Percentiles rank a stretch among this genome's conserved stretches.
These are phyloP conservation scores for Pheucticus melanocephalus DNA, from an alignment of 2,113 vertebrate species.

Conservation along the genomic window DNA sequence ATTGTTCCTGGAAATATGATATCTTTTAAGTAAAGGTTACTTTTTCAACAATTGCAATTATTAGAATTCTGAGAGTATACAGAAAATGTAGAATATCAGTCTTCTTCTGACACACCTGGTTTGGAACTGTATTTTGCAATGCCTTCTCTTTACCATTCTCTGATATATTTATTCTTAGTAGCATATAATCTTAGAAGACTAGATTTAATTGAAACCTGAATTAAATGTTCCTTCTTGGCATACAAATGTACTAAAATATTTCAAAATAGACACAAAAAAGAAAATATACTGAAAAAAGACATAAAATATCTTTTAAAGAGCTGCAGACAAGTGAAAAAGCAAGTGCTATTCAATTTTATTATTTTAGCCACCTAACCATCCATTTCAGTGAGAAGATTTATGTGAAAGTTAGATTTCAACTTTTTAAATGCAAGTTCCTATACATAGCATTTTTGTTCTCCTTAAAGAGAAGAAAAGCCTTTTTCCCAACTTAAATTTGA, in stretches of 20 bases:
- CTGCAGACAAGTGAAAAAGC: accelerated
- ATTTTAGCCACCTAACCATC: neutral
- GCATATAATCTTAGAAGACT: neutral
- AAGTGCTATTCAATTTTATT: neutral
- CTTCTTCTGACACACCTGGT: neutral
- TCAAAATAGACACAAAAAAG: neutral
- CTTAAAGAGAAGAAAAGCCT: neutral
- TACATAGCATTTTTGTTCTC: neutral
- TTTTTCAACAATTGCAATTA: neutral
- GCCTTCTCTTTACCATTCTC: neutral
- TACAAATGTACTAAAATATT: neutral
- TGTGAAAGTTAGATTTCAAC: neutral
- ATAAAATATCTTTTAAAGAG: neutral
- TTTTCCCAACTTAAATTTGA: neutral
- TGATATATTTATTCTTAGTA: neutral
- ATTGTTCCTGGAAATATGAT: neutral
- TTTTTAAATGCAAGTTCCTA: neutral
- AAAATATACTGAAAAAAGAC: neutral
- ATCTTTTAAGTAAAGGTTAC: neutral
- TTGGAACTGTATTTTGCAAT: neutral
- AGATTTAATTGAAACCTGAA: neutral
- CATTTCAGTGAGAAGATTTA: neutral
- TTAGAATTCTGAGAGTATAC: neutral
- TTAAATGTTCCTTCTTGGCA: neutral
- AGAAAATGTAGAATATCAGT: neutral